Base-by-base conservation (phyloP, 2,888 invertebrate species). In the Eurytoma adleriae region DNA sequence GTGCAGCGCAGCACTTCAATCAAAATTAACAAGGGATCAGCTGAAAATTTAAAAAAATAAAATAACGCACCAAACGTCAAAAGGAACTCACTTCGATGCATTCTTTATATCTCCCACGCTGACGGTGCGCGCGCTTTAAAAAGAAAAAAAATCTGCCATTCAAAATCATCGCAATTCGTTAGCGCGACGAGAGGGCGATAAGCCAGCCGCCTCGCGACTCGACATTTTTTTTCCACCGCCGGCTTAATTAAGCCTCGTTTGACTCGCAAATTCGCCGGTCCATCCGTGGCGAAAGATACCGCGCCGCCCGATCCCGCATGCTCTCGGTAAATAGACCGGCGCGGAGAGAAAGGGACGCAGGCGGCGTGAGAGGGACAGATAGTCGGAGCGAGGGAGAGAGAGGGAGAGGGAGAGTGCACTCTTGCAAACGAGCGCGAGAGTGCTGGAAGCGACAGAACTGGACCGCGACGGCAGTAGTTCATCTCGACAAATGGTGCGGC, bases 401-500 rank as follows among this genome's bases (percentile, higher is more conserved):
- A 16, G 27, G 20, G 27, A 13, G 61, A 27, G 30, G 24, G 16
- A 30, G 7, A 16, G 40, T n/a, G 30, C 5, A 16, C 2, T 18
- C 20, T 20, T 20, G 69, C 16, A 69, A 40, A 69, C 0, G 24
- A 48, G 24, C n/a, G 71, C 4, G 54, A 40, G 40, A 64, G 67
- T 18, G 27, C 70, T 70, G 79, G 54, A 67, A 71, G 52, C 75
- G 80, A 71, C 75, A 75, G 80, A 68, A 83, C 78, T 84, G 83
- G 83, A 81, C 80, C 79, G 83, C 83, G 78, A 82, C 83, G 80
- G 82, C 69, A 74, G 79, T 79, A 79, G 79, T 73, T 79, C 79
- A 79, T 79, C 81, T 71, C 83, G 80, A 82, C 82, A 83, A 85
- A 85, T 83, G 81, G 82, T 61, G 80, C 73, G 77, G 27, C 67